phyloP scores from a whole-genome alignment of 2,888 invertebrate species.

The Synanthedon andrenaeformis region DNA sequence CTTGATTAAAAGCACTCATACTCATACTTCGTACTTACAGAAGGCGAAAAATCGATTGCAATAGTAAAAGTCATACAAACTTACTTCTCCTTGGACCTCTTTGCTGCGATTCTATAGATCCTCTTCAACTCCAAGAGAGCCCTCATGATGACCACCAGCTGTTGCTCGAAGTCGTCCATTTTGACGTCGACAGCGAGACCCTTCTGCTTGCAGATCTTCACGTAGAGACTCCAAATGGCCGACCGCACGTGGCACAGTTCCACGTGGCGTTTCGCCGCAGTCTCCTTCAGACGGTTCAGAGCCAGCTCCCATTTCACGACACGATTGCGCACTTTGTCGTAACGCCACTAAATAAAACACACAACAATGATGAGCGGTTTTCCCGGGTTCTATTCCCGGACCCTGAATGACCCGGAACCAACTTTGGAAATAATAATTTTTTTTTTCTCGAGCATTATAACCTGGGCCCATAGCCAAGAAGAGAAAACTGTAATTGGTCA shows the following conservation, averaged over 20 bases:
- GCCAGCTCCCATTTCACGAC: constrained; percentile 74
- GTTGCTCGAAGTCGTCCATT: constrained; percentile 69
- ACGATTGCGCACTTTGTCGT: constrained; percentile 69
- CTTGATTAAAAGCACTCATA: no score
- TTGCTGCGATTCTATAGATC: constrained; percentile 56
- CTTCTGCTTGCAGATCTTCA: constrained; percentile 73
- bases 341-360: constrained; percentile 55
- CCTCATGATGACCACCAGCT: constrained; percentile 72
- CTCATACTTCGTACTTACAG: no score
- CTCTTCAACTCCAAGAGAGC: constrained; percentile 68
- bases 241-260: constrained; percentile 70
- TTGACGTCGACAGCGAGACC: constrained; percentile 47
- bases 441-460: no score
- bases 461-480: no score
- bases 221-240: constrained; percentile 73
- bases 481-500: no score
- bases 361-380: not conserved
- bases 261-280: constrained; percentile 61
- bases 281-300: constrained; percentile 70
- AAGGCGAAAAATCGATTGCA: no score
- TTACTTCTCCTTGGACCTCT: constrained; percentile 49
- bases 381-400: no score
- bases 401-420: no score
- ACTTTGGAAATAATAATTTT: no score
- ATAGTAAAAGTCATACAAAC: constrained; percentile 6